Percentiles rank a stretch among this genome's conserved stretches.
These are phyloP conservation scores for Alfaro cultratus DNA, from an alignment of 2,797 vertebrate species.

Conservation along the genomic window DNA sequence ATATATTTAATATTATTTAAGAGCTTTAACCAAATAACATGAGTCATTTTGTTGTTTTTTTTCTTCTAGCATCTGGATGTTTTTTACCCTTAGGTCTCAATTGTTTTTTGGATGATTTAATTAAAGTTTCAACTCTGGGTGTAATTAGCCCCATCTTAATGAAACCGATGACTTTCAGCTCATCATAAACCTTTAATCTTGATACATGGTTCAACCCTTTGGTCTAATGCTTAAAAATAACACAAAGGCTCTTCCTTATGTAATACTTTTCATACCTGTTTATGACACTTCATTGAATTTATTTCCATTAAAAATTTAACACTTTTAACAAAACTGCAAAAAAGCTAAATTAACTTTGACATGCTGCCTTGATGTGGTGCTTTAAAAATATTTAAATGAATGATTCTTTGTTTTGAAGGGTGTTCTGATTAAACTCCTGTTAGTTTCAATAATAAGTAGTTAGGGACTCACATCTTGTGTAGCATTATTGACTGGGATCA, in stretches of 20 bases:
- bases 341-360: background rate
- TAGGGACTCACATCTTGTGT: background rate
- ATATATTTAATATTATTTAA: background rate
- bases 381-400: background rate
- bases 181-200: background rate
- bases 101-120: background rate
- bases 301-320: background rate
- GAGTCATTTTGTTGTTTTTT: background rate
- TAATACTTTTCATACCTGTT: background rate
- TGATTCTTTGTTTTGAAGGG: background rate
- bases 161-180: background rate
- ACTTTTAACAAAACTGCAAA: background rate
- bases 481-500: background rate
- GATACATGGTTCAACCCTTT: background rate
- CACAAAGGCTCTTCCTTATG: background rate
- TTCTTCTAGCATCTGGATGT: background rate
- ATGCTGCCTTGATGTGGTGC: background rate
- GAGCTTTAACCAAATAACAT: background rate
- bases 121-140: background rate
- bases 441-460: background rate
- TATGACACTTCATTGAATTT: background rate
- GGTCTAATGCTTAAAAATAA: background rate
- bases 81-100: background rate
- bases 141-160: background rate
- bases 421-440: background rate